A percentile compares a stretch with the other conserved stretches of the same genome.
phyloP scores from a whole-genome alignment of 2,888 invertebrate species.

The Neocrepidodera transversa region DNA sequence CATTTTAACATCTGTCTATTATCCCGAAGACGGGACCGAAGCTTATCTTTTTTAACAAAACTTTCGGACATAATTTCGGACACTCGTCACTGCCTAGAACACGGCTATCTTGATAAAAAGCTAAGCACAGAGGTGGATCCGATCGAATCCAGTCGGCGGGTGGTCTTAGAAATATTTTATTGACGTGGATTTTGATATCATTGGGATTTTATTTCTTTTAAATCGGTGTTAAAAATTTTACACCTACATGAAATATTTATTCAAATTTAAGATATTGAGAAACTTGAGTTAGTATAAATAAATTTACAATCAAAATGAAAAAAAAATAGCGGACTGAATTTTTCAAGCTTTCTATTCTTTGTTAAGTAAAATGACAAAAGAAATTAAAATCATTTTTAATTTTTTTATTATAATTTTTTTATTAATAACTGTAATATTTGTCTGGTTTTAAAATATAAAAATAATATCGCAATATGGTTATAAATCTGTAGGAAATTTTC shows the following conservation, averaged over 20 bases:
- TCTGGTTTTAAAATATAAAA: too few species aligned
- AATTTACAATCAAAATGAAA: too few species aligned
- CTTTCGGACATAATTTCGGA: conserved; percentile 35
- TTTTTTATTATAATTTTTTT: too few species aligned
- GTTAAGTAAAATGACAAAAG: too few species aligned
- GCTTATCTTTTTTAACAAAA: conserved; percentile 31
- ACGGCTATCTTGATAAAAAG: conserved; percentile 38
- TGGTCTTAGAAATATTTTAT: conserved; percentile 1
- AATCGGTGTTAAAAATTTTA: neutral
- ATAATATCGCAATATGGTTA: too few species aligned
- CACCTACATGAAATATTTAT: neutral
- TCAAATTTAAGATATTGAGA: too few species aligned
- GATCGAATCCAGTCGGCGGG: neutral
- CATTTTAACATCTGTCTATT: conserved; percentile 35
- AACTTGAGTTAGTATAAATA: too few species aligned
- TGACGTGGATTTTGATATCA: neutral
- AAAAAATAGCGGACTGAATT: too few species aligned
- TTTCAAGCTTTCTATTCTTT: too few species aligned
- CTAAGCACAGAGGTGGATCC: conserved; percentile 7
- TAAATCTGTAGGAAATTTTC: too few species aligned
- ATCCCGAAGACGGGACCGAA: conserved; percentile 18
- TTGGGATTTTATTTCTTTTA: conserved; percentile 2
- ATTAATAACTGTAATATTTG: too few species aligned
- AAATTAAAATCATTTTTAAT: too few species aligned
- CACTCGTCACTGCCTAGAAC: conserved; percentile 37